Conservation (phyloP, 2,797 vertebrate genomes). For the Rhincodon typus region DNA sequence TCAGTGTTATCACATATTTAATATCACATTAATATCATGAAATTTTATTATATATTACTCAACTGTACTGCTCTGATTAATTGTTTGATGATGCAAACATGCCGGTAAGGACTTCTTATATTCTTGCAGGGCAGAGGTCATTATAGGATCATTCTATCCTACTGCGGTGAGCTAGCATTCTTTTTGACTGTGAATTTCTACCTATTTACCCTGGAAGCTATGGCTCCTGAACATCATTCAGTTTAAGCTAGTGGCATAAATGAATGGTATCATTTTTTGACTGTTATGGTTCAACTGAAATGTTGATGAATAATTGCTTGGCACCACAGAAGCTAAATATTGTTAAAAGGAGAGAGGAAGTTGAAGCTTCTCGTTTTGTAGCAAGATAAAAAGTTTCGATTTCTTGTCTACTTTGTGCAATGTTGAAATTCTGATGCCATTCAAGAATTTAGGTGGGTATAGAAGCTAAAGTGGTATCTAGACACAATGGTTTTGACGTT, state of each 20-base stretch:
- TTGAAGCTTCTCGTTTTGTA: no score
- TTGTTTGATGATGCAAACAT: neutral
- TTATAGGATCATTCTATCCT: no score
- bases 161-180: neutral
- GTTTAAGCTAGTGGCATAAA: neutral
- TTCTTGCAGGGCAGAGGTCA: neutral
- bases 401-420: no score
- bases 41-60: slow-evolving; percentile 19
- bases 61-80: slow-evolving; percentile 2
- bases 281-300: neutral
- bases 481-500: neutral
- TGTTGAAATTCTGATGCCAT: neutral
- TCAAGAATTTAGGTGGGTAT: neutral
- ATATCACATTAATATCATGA: neutral
- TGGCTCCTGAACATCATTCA: neutral
- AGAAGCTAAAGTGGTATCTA: neutral
- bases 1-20: slow-evolving; percentile 13
- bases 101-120: neutral
- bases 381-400: no score
- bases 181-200: neutral
- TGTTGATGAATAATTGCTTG: no score
- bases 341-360: no score
- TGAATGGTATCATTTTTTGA: neutral
- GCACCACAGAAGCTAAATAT: no score
- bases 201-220: neutral